Base-by-base conservation (phyloP, 1,140 invertebrate species). In the Thaumetopoea pityocampa region DNA sequence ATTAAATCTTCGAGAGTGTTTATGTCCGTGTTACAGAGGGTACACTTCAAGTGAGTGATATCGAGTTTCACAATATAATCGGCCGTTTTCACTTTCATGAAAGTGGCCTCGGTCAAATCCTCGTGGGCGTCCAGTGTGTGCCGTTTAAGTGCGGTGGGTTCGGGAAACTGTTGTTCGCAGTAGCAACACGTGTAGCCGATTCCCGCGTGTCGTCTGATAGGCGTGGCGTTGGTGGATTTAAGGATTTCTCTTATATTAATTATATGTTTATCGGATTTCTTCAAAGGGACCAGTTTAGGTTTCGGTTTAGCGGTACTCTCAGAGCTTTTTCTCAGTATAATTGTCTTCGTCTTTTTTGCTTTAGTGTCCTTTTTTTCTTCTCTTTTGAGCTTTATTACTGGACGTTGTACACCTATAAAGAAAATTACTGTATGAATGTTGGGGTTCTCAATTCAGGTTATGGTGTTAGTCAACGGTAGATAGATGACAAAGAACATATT, bases 101-200 rank as follows among this genome's bases (percentile, higher is more conserved):
- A 58, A 33, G 55, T 55, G 1, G 27, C 33, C 20, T 30, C 11
- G 4, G 6, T n/a, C 8, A 40, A 2, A 8, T 40, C 11, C 3
- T 40, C 22, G 12, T 40, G 37, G n/a, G 0, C 23, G 2, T 57
- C 16, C 6, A 70, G 10, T 0, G 61, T 70, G 24, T 76, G 71
- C 4, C 11, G 12, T 51, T 76, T 76, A 1, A 76, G 29, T 4
- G 64, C 51, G 1, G 35, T 34, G 3, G 71, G 51, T 1, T 66
- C 51, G 1, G 27, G 12, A 11, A 41, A 76, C 9, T 60, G 42
- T 0, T 55, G 18, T 3, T 36, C 4, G 11, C 71, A 76, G 12
- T 60, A 76, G 14, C 57, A 61, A 30, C 71, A 76, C 0, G 29
- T 23, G 30, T 58, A 74, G 3, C 54, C 54, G 1, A 58, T 36